Evolutionary conservation across 2,888 invertebrate species (phyloP).

Genomic region (Choreutis nemorana): DNA sequence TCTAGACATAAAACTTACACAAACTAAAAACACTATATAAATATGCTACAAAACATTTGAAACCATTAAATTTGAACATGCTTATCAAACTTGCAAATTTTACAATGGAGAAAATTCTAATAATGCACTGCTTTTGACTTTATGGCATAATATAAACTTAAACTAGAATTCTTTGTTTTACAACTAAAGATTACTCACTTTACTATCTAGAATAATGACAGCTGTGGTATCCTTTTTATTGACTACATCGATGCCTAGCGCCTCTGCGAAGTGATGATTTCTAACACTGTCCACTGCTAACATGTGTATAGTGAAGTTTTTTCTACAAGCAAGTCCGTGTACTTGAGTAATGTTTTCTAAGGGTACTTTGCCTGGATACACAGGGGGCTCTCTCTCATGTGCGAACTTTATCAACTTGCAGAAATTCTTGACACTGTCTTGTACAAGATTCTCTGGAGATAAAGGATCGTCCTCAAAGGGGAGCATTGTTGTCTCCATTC

Average conservation of each 20-base stretch:
- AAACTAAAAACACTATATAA: too few species aligned
- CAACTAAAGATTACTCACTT: slow-evolving; percentile 69
- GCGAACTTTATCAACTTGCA: slow-evolving; percentile 49
- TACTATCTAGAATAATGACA: slow-evolving; percentile 74
- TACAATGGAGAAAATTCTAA: too few species aligned
- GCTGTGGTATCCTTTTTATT: slow-evolving; percentile 69
- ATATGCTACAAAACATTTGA: too few species aligned
- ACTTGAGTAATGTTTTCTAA: slow-evolving; percentile 30
- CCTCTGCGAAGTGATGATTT: slow-evolving; percentile 78
- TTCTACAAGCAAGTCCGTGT: slow-evolving; percentile 53
- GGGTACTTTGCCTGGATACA: slow-evolving; percentile 26
- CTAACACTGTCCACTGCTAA: slow-evolving; percentile 77
- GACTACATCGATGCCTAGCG: slow-evolving; percentile 74
- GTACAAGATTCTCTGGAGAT: slow-evolving; percentile 60
- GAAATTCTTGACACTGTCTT: slow-evolving; percentile 38
- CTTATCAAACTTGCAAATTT: too few species aligned
- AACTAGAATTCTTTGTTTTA: too few species aligned
- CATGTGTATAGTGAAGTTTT: slow-evolving; percentile 40
- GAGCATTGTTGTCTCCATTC: slow-evolving; percentile 51
- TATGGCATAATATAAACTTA: too few species aligned
- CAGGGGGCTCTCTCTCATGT: slow-evolving; percentile 33
- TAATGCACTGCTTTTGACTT: too few species aligned
- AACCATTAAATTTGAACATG: too few species aligned
- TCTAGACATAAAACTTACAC: slow-evolving; percentile 3
- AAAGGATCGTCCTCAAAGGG: slow-evolving; percentile 54